Evolutionary conservation across 2,888 invertebrate species (phyloP).

Genomic region (Xestobium rufovillosum): DNA sequence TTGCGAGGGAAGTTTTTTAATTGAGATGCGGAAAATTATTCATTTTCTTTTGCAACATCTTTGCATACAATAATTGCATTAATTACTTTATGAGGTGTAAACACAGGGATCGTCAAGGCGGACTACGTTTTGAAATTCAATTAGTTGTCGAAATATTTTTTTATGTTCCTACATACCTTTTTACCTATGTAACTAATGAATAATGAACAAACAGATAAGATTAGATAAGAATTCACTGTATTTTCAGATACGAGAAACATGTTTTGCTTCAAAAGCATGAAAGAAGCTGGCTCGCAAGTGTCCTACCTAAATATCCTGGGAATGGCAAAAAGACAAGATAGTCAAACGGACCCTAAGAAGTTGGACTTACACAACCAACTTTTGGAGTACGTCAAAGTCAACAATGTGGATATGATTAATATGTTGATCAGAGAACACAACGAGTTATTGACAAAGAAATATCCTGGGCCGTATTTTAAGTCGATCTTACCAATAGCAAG

Average conservation of each 20-base stretch:
- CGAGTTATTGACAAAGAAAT: neutral
- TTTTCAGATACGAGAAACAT: neutral
- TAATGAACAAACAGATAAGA: too few species aligned
- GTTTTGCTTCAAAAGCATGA: neutral
- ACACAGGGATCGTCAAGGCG: too few species aligned
- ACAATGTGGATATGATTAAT: neutral
- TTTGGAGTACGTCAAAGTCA: neutral
- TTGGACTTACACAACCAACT: neutral
- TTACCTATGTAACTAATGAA: too few species aligned
- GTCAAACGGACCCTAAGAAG: neutral
- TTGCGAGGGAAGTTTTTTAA: too few species aligned
- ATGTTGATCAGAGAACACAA: neutral
- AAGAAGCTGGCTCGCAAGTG: neutral
- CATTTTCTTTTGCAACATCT: too few species aligned
- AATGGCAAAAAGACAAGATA: neutral
- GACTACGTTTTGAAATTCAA: too few species aligned
- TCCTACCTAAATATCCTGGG: neutral
- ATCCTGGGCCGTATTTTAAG: slow-evolving; percentile 1
- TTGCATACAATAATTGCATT: too few species aligned
- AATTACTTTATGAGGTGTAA: too few species aligned
- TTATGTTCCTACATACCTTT: too few species aligned
- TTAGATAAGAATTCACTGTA: too few species aligned
- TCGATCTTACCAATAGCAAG: neutral
- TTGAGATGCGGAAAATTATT: too few species aligned
- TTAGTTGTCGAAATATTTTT: too few species aligned